Evolutionary conservation across 2,113 vertebrate species (phyloP).

Genomic region (Malaclemys terrapin): DNA sequence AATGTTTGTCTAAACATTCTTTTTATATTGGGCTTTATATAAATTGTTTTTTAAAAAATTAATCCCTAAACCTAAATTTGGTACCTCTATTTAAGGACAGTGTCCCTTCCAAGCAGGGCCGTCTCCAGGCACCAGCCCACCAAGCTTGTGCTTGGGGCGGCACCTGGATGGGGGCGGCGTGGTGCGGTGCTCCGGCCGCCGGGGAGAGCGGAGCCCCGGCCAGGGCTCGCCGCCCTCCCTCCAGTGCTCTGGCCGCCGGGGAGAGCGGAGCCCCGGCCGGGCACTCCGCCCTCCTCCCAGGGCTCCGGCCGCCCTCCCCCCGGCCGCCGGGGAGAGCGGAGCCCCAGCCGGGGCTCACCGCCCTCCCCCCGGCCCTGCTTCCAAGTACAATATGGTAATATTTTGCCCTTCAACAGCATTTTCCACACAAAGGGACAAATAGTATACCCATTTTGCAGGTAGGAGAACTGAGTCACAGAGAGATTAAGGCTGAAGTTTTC

Average conservation of each 20-base stretch:
- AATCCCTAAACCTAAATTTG: slow-evolving; percentile 46
- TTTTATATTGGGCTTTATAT: neutral
- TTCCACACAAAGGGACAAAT: slow-evolving; percentile 36
- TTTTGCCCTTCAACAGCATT: slow-evolving; percentile 43
- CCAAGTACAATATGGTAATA: slow-evolving; percentile 23
- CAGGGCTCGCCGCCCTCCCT: too few relatives aligned
- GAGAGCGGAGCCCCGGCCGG: too few relatives aligned
- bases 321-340: too few relatives aligned
- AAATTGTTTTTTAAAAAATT: slow-evolving; percentile 11
- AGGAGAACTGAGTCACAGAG: neutral
- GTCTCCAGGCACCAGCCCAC: too few relatives aligned
- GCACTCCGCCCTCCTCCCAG: too few relatives aligned
- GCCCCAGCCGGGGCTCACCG: too few relatives aligned
- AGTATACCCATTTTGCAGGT: slow-evolving; percentile 73
- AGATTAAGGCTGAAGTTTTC: neutral
- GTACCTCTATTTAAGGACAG: slow-evolving; percentile 48
- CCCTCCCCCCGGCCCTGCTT: neutral
- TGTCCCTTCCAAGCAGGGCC: neutral
- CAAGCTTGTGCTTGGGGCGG: too few relatives aligned
- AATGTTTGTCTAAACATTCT: slow-evolving; percentile 36
- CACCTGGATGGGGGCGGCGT: too few relatives aligned
- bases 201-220: too few relatives aligned
- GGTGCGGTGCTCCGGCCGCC: too few relatives aligned
- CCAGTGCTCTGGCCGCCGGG: too few relatives aligned
- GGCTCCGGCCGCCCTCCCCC: too few relatives aligned